phyloP scores from a whole-genome alignment of 2,113 vertebrate species.

The Acrocephalus kingi region DNA sequence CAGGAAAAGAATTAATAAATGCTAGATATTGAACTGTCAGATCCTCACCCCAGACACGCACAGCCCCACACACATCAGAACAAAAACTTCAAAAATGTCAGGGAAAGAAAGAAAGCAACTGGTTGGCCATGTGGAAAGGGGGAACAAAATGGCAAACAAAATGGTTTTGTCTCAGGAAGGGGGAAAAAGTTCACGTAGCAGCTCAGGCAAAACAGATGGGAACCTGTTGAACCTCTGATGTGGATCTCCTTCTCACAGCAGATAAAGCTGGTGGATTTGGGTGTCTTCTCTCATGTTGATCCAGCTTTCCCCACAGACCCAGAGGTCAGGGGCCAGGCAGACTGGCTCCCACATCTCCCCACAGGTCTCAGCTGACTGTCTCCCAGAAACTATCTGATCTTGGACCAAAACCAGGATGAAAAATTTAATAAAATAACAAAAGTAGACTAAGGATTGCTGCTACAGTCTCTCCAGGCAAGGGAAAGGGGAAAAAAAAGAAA shows the following conservation, averaged over 20 bases:
- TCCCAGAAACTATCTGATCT: not conserved
- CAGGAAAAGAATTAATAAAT: not conserved
- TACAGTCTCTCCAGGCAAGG: not conserved
- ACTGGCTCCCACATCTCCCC: rapidly evolving
- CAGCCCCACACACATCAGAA: not conserved
- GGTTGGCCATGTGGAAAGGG: not conserved
- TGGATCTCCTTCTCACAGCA: not conserved
- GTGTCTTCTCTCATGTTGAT: not conserved
- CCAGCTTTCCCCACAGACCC: not conserved
- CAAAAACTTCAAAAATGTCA: not conserved
- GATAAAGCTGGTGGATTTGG: not conserved
- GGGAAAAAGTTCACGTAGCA: not conserved
- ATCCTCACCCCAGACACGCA: not conserved
- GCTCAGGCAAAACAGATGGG: not conserved
- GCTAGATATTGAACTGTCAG: not conserved
- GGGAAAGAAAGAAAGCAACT: not conserved
- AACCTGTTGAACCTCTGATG: not conserved
- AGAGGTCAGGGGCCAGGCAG: not conserved
- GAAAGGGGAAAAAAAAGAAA: not conserved
- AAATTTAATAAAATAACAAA: not conserved
- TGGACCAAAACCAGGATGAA: not conserved
- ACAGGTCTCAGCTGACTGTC: too few relatives aligned
- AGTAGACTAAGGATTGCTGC: not conserved
- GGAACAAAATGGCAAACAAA: not conserved
- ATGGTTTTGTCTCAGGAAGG: not conserved